Base-by-base conservation (phyloP, 2,888 invertebrate species). In the Parapristionchus giblindavisi region DNA sequence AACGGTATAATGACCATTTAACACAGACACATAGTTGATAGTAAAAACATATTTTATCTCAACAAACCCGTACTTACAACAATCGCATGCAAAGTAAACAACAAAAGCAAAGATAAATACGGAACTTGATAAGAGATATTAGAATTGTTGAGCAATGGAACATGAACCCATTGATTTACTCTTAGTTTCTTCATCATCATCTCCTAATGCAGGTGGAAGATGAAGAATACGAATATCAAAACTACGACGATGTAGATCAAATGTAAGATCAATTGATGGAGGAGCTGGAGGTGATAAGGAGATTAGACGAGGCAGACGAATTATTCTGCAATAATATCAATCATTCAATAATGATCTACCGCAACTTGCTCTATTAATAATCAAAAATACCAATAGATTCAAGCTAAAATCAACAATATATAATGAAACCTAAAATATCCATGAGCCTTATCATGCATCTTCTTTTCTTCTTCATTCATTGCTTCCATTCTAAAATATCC, bases 391-490 rank as follows among this genome's bases (percentile, higher is more conserved):
- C 3, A 24, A 38, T n/a, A 6, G 43, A 43, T 43, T n/a, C n/a
- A n/a, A n/a, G n/a, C n/a, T n/a, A n/a, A n/a, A n/a, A n/a, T n/a
- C n/a, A n/a, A n/a, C n/a, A n/a, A n/a, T n/a, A n/a, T n/a, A n/a
- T n/a, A n/a, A n/a, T n/a, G n/a, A n/a, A 32, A 72, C 72, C 60
- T 72, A 40, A 58, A 60, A 34, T 72, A 72, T 40, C 72, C 72
- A 29, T 72, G 72, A n/a, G 72, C 58, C 48, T 43, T 43, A 17
- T 72, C 72, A 29, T 60, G 43, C 58, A 72, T 56, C 34, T 72
- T 72, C 72, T 72, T 56, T 48, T 72, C 72, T 14, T 56, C 72
- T 32, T 72, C 72, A 56, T 38, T 72, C 72, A 72, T 72, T 3
- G 32, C 40, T 60, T 72, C 60, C 72, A 72, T 34, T 43, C 60